Evolutionary conservation across 2,113 vertebrate genomes (phyloP), one percentile per base, ranked within the genome.

Genomic region (Barnardius zonarius): DNA sequence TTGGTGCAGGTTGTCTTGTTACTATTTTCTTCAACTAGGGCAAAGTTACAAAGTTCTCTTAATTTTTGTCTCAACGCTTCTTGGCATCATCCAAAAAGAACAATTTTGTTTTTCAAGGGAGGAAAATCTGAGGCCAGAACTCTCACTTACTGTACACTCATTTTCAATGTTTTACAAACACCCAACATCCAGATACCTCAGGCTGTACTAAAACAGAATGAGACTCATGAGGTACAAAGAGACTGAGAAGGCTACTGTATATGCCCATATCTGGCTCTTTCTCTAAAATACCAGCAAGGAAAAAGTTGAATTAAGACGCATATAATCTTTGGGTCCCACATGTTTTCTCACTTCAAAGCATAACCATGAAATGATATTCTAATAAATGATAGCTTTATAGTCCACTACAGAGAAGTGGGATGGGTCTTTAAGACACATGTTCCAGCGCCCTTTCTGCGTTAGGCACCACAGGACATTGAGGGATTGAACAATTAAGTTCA

Each of bases 1-100:
- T 95, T 95, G 92, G 89, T 88, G 90, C 95, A 96, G 81, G 93
- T 94, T 96, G 91, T 82, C 77, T 74, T 84, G 83, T 96, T 96
- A 83, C 85, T 97, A 92, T 94, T 96, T 96, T 94, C 91, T 86
- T 95, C 62, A 68, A 82, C 43, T 52, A 57, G 83, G 96, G 85
- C 96, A 96, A 96, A 96, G 86, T 63, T 95, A 78, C 69, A 82
- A 77, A 75, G 79, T 87, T 96, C 75, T 88, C 90, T 91, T 96
- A 92, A 96, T 89, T 90, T 90, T 90, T 95, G 61, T 78, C 55
- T 77, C 67, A 76, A 2, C 0, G 57, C 43, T 88, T 94, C 87
- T 97, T 74, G 92, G 86, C 68, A 86, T 67, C 79, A 55, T 55
- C 94, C 90, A 77, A 76, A 91, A 95, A 83, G 90, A 93, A 86